Percentiles rank a stretch among this genome's conserved stretches.
phyloP scores from a whole-genome alignment of 2,113 vertebrate genomes.

The Dasyurus viverrinus region DNA sequence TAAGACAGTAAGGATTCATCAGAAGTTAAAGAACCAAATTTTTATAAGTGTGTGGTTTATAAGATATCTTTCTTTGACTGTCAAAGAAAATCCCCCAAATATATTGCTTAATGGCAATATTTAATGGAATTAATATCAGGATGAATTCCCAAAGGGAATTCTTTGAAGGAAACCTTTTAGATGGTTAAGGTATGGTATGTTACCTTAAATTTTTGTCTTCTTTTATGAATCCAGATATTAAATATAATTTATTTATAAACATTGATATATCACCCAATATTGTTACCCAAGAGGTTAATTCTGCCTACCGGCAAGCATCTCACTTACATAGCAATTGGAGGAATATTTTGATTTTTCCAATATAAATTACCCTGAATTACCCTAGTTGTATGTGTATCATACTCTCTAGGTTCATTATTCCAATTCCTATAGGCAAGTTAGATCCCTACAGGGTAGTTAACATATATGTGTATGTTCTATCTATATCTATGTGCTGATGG shows the following conservation, averaged over 20 bases:
- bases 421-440: not conserved
- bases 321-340: not conserved
- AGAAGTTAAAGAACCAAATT: fast-evolving
- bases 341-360: not conserved
- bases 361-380: not conserved
- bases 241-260: not conserved
- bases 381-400: not conserved
- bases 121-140: fast-evolving
- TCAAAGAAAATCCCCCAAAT: not conserved
- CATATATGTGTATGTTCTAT: no score
- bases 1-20: not conserved
- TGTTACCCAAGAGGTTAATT: not conserved
- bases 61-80: not conserved
- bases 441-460: no score
- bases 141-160: not conserved
- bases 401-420: not conserved
- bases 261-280: not conserved
- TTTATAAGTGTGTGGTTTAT: not conserved
- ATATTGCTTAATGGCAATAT: not conserved
- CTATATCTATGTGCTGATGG: not conserved
- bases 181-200: not conserved
- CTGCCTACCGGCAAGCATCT: not conserved
- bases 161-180: not conserved
- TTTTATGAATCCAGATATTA: not conserved
- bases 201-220: not conserved